A percentile compares a stretch with the other conserved stretches of the same genome.
phyloP scores from a whole-genome alignment of 64 coral and sea anemone species.

The Catalaphyllia jardinei region DNA sequence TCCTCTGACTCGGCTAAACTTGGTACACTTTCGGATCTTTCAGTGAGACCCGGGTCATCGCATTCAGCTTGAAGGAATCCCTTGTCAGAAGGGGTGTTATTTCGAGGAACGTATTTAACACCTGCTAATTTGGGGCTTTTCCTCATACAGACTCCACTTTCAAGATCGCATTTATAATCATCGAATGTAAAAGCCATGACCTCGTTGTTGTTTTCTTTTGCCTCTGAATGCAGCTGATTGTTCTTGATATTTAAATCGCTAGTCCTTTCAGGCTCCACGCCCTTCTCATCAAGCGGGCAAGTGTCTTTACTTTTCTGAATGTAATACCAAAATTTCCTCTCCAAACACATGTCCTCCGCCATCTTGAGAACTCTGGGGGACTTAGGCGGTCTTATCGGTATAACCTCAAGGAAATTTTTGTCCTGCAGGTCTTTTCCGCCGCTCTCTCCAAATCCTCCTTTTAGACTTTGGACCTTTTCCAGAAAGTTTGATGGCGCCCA shows the following conservation, averaged over 20 bases:
- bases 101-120: not conserved
- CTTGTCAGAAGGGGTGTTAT: not conserved
- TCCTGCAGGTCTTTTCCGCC: not conserved
- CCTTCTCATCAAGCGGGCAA: not conserved
- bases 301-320: constrained; percentile 22
- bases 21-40: constrained; percentile 23
- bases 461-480: constrained; percentile 48
- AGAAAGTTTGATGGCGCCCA: constrained; percentile 94
- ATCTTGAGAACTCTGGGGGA: constrained; percentile 26
- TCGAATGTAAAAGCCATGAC: not conserved
- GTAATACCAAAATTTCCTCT: constrained; percentile 42
- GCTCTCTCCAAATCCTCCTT: not conserved
- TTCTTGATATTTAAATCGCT: not conserved
- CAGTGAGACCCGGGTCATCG: not conserved
- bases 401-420: not conserved
- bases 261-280: not conserved
- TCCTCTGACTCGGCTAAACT: constrained; percentile 9
- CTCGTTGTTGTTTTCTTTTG: not conserved
- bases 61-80: not conserved
- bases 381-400: constrained; percentile 42
- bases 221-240: not conserved
- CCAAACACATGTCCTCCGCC: not conserved
- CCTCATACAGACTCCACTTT: not conserved
- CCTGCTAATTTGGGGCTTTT: not conserved
- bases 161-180: not conserved